Percentiles rank a stretch among this genome's conserved stretches.
These are phyloP conservation scores for Drosophila suzukii DNA, from an alignment of 1,140 invertebrate species.

Conservation along the genomic window DNA sequence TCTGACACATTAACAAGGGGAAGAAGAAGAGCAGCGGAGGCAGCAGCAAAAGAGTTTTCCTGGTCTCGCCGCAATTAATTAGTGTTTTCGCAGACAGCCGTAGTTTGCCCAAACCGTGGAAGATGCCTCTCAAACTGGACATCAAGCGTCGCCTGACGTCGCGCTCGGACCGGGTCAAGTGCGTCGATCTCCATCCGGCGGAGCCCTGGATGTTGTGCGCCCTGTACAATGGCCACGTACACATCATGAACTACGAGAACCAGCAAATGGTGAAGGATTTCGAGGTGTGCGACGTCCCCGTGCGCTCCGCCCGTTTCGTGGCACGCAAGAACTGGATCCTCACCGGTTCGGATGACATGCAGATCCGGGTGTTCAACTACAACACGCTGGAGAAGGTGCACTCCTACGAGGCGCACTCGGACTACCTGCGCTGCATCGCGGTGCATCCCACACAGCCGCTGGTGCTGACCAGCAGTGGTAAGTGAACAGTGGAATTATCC, in stretches of 20 bases:
- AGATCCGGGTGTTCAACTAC: slow-evolving; percentile 98
- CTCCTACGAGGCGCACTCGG: slow-evolving; percentile 98
- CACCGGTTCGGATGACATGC: slow-evolving; percentile 98
- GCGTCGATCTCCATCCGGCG: slow-evolving; percentile 97
- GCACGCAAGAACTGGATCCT: slow-evolving; percentile 99
- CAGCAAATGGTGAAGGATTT: slow-evolving; percentile 87
- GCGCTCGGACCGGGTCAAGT: slow-evolving; percentile 98
- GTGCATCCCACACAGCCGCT: slow-evolving; percentile 99
- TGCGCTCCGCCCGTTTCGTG: slow-evolving; percentile 97
- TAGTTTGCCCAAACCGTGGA: slow-evolving; percentile 37
- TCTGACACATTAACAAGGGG: slow-evolving; percentile 69
- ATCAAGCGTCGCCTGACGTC: slow-evolving; percentile 99
- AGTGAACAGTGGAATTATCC: slow-evolving; percentile 84
- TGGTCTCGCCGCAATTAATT: slow-evolving; percentile 51
- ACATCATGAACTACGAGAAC: slow-evolving; percentile 99
- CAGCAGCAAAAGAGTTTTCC: slow-evolving; percentile 57
- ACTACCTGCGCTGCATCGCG: slow-evolving; percentile 98
- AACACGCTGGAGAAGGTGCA: slow-evolving; percentile 98
- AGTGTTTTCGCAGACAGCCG: slow-evolving; percentile 17
- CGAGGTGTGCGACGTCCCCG: slow-evolving; percentile 97
- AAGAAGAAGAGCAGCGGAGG: slow-evolving; percentile 50
- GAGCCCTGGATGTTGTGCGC: slow-evolving; percentile 99
- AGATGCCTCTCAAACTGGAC: slow-evolving; percentile 95
- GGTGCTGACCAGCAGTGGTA: slow-evolving; percentile 96
- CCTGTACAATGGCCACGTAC: slow-evolving; percentile 99